Percentiles rank a stretch among this genome's conserved stretches.
Conservation (phyloP, 2,113 vertebrate genomes). For the Actenoides hombroni region DNA sequence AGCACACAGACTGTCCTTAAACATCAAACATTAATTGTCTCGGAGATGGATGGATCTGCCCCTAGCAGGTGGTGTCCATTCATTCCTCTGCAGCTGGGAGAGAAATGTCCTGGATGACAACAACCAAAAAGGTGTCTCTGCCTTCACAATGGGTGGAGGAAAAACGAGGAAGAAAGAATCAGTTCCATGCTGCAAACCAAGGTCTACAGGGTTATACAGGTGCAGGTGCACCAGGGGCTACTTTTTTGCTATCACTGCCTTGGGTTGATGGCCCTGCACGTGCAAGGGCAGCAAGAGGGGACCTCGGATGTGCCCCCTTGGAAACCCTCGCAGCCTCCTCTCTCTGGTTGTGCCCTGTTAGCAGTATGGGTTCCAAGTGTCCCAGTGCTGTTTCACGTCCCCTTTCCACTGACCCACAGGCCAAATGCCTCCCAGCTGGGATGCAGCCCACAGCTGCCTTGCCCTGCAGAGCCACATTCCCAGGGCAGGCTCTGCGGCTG, state of each 20-base stretch:
- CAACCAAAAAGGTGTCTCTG: not conserved
- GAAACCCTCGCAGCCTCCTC: not conserved
- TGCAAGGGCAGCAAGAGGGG: not conserved
- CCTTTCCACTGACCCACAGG: not conserved
- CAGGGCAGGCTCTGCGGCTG: fast-evolving
- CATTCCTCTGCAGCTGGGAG: not conserved
- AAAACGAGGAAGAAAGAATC: not conserved
- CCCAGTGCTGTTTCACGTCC: not conserved
- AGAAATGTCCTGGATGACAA: not conserved
- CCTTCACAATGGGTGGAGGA: not conserved
- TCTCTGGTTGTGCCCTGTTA: not conserved
- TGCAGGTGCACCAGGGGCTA: not conserved
- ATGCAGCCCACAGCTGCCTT: not conserved
- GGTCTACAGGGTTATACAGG: not conserved
- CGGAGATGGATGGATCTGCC: not conserved
- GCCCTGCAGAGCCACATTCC: not conserved
- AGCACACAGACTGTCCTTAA: not conserved
- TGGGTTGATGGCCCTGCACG: fast-evolving
- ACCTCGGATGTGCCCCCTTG: not conserved
- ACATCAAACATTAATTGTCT: not conserved
- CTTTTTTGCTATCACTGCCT: not conserved
- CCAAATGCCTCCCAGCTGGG: not conserved
- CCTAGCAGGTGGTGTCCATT: not conserved
- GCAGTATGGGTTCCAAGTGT: too few relatives aligned
- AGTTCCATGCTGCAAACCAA: not conserved